These are phyloP conservation scores for Drosophila kepulauana DNA, from an alignment of 1,140 invertebrate genomes.

Conservation along the genomic window DNA sequence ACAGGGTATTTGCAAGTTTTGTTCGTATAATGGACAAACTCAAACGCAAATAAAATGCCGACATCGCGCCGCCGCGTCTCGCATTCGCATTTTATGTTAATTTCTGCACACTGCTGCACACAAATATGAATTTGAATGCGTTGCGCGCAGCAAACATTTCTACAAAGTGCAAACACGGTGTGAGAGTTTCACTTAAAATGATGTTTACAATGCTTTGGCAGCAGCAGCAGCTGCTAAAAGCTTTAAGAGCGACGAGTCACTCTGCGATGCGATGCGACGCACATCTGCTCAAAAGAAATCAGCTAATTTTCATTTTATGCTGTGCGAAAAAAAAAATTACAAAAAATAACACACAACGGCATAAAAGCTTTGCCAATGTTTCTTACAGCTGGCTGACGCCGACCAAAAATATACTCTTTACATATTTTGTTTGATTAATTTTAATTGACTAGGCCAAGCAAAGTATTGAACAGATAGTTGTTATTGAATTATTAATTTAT, in stretches of 20 bases:
- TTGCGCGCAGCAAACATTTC: constrained; percentile 43
- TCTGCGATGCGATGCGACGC: not conserved
- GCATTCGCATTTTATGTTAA: constrained; percentile 60
- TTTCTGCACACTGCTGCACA: constrained; percentile 58
- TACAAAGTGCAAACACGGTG: constrained; percentile 50
- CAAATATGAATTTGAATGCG: constrained; percentile 70
- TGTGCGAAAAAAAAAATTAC: constrained; percentile 22
- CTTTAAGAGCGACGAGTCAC: constrained; percentile 53
- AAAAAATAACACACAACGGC: constrained; percentile 18
- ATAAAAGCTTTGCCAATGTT: constrained; percentile 7
- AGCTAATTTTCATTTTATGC: constrained; percentile 81
- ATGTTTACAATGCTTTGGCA: constrained; percentile 45
- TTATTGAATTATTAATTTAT: too few species aligned
- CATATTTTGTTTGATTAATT: too few species aligned
- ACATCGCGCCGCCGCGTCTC: constrained; percentile 8
- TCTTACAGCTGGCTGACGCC: not conserved
- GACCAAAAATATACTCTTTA: constrained; percentile 12
- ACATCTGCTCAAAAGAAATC: constrained; percentile 65
- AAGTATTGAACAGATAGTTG: too few species aligned
- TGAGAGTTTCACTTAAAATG: constrained; percentile 59
- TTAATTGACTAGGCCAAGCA: too few species aligned
- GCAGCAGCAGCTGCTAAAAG: constrained; percentile 67
- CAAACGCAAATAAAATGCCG: constrained; percentile 64
- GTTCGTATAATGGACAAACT: constrained; percentile 43
- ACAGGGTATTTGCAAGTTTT: constrained; percentile 42